Percentiles rank a stretch among this genome's conserved stretches.
Conservation (phyloP, 2,113 vertebrate genomes). For the Ascaphus truei region DNA sequence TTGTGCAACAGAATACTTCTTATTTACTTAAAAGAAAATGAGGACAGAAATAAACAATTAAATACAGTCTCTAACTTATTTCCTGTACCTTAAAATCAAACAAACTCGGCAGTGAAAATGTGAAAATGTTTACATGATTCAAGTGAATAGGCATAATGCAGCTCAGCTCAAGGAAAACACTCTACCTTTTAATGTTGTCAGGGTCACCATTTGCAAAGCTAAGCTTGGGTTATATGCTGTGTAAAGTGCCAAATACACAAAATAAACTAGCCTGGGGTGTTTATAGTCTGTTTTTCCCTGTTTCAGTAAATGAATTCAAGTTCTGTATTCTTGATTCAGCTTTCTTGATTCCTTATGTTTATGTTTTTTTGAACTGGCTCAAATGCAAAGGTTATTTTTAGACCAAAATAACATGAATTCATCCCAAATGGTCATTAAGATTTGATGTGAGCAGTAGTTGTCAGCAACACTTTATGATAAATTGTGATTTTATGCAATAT, state of each 20-base stretch:
- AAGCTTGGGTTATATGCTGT: constrained; percentile 34
- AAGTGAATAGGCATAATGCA: constrained; percentile 7
- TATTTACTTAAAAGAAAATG: too few species aligned
- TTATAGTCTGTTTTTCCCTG: constrained; percentile 16
- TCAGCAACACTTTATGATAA: too few species aligned
- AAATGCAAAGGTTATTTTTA: constrained; percentile 5
- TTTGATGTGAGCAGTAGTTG: too few species aligned
- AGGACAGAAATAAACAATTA: too few species aligned
- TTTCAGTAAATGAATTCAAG: constrained; percentile 25
- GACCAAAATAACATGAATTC: background rate
- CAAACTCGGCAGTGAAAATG: background rate
- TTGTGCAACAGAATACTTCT: too few species aligned
- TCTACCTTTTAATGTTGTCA: constrained; percentile 29
- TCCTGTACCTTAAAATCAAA: background rate
- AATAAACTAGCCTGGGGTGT: constrained; percentile 30
- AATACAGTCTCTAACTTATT: background rate
- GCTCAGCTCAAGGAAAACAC: constrained; percentile 13
- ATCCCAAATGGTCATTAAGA: too few species aligned
- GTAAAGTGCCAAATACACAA: constrained; percentile 31
- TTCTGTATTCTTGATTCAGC: constrained; percentile 23
- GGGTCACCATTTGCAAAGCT: constrained; percentile 24
- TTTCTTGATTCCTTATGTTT: constrained; percentile 26
- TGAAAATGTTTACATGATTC: constrained; percentile 6
- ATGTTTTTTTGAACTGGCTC: constrained; percentile 26
- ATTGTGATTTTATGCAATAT: too few species aligned